Conservation (phyloP, 2,888 invertebrate genomes). For the Hydriomena furcata region DNA sequence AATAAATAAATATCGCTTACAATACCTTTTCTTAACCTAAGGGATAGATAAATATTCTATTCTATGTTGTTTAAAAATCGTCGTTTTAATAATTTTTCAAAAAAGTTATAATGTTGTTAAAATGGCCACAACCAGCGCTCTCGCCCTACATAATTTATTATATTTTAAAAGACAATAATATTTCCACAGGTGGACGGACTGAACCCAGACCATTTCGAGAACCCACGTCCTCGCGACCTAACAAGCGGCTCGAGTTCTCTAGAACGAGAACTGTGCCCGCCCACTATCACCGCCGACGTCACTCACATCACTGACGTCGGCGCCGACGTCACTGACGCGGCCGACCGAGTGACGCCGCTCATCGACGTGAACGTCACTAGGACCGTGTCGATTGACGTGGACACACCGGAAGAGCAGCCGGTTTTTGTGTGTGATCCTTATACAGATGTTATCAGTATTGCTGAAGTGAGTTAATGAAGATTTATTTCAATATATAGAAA, state of each 20-base stretch:
- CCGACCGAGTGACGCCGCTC: not conserved
- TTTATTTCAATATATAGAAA: no score
- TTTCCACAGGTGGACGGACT: conserved; percentile 67
- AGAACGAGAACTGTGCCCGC: conserved; percentile 62
- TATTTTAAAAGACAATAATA: not conserved
- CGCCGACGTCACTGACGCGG: not conserved
- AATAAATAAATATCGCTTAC: no score
- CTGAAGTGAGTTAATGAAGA: conserved; percentile 66
- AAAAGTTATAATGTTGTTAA: no score
- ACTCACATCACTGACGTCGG: not conserved
- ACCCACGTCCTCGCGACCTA: conserved; percentile 51
- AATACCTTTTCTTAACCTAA: no score
- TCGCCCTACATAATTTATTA: no score
- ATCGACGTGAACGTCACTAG: conserved; percentile 20
- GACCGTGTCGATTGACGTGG: conserved; percentile 37
- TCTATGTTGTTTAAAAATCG: no score
- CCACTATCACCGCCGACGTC: conserved; percentile 22
- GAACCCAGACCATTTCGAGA: conserved; percentile 66
- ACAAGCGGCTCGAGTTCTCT: conserved; percentile 69
- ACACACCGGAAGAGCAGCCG: conserved; percentile 65
- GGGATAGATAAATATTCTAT: no score
- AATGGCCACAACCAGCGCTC: no score
- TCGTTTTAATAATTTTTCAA: no score
- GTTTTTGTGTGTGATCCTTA: conserved; percentile 66
- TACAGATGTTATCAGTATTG: conserved; percentile 61